These are phyloP conservation scores for Ranitomeya imitator DNA, from an alignment of 2,113 vertebrate genomes.

Conservation along the genomic window DNA sequence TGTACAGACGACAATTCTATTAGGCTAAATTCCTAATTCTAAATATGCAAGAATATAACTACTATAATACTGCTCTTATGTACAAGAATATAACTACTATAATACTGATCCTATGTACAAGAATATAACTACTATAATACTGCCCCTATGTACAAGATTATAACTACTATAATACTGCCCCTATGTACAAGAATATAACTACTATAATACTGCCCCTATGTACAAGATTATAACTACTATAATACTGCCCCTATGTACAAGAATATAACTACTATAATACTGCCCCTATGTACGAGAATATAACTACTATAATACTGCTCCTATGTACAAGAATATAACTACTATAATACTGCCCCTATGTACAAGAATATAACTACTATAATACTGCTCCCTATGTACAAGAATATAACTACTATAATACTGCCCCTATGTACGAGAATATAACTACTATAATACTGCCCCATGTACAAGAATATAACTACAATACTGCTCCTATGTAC, in stretches of 20 bases:
- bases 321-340: not conserved
- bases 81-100: too few species aligned
- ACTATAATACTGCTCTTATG: not conserved
- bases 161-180: not conserved
- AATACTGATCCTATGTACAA: not conserved
- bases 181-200: conserved; percentile 5
- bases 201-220: conserved; percentile 1
- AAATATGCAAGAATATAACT: not conserved
- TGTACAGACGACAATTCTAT: not conserved
- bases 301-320: not conserved
- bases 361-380: not conserved
- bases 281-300: too few species aligned
- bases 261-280: conserved; percentile 17
- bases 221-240: conserved; percentile 13
- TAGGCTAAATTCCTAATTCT: not conserved
- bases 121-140: conserved; percentile 8
- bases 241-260: conserved; percentile 2
- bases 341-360: conserved; percentile 3
- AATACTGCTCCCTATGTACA: not conserved
- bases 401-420: conserved; percentile 9
- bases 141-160: not conserved
- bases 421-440: not conserved
- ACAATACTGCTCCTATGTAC: not conserved
- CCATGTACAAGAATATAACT: not conserved
- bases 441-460: not conserved